A percentile compares a stretch with the other conserved stretches of the same genome.
Evolutionary conservation across 53 echinoderm and acorn worm species (phyloP).

Genomic region (Paracentrotus lividus): DNA sequence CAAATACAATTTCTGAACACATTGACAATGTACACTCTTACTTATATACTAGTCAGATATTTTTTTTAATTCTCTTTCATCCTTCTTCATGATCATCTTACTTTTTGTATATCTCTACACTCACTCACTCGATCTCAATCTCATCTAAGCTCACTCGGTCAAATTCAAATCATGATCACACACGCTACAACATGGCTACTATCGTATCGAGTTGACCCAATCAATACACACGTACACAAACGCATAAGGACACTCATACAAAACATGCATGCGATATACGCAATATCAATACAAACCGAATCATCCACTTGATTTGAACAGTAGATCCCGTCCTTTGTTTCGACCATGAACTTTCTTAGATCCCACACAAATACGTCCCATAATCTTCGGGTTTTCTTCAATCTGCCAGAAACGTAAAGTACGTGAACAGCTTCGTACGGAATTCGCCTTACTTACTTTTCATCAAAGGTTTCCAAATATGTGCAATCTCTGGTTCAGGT

Average conservation of each 20-base stretch:
- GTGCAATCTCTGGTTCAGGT: constrained; percentile 46
- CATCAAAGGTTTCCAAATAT: constrained; percentile 10
- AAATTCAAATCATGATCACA: constrained; percentile 14
- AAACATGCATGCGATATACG: background rate
- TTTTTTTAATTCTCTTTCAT: background rate
- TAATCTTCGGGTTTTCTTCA: background rate
- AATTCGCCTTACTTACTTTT: constrained; percentile 43
- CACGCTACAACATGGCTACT: background rate
- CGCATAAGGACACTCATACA: background rate
- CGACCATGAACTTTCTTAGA: constrained; percentile 43
- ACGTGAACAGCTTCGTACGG: constrained; percentile 30
- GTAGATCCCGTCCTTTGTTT: constrained; percentile 34
- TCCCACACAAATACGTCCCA: background rate
- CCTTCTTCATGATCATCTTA: too few relatives aligned
- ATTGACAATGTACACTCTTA: too few relatives aligned
- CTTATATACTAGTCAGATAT: too few relatives aligned
- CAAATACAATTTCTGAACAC: too few relatives aligned
- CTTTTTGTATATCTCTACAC: too few relatives aligned
- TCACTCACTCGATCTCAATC: too few relatives aligned
- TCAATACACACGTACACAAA: background rate
- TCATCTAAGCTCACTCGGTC: background rate
- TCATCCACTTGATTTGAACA: constrained; percentile 51
- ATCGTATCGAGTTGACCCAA: background rate
- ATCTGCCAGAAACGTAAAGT: background rate
- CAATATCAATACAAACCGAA: constrained; percentile 36